Evolutionary conservation across 2,113 vertebrate species (phyloP).

Genomic region (Antigone vipio): DNA sequence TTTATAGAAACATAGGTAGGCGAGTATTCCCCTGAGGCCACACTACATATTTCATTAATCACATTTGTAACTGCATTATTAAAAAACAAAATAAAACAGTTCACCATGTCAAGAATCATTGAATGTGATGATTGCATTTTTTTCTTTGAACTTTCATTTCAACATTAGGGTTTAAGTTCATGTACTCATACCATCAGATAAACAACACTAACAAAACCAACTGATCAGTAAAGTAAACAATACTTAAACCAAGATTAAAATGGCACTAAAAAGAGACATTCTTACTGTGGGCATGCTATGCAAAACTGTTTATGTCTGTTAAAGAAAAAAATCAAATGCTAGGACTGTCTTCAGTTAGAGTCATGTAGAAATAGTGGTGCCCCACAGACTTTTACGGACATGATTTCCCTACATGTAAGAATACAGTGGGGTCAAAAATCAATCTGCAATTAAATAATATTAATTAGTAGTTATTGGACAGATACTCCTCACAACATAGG

Average conservation of each 20-base stretch:
- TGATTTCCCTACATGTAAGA: background rate
- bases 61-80: background rate
- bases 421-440: background rate
- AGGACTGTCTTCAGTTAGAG: background rate
- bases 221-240: background rate
- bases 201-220: background rate
- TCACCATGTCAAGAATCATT: background rate
- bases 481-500: background rate
- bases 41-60: background rate
- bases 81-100: background rate
- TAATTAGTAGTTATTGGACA: background rate
- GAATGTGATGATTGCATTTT: background rate
- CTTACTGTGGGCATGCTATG: background rate
- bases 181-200: background rate
- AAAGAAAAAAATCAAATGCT: background rate
- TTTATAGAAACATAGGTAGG: background rate
- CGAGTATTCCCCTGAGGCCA: background rate
- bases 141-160: background rate
- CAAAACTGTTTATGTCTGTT: background rate
- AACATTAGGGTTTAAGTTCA: background rate
- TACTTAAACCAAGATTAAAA: background rate
- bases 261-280: background rate
- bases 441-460: background rate
- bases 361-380: background rate
- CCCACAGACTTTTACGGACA: background rate